phyloP scores from a whole-genome alignment of 92 coral and sea anemone genomes.

The Phenganax marumi region DNA sequence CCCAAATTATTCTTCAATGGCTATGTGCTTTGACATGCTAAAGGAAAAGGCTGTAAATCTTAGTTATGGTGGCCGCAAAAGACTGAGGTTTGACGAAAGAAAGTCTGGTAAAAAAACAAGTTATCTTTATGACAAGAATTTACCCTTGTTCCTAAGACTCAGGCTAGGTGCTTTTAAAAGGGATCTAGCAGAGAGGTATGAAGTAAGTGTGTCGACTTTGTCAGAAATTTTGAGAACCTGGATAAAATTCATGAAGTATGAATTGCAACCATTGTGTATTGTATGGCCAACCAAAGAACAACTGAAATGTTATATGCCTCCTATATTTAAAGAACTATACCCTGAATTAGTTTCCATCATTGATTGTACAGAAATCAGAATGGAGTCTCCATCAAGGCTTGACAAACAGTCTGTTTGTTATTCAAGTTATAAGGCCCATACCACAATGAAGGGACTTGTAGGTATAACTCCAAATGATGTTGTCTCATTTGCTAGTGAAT shows the following conservation, averaged over 20 bases:
- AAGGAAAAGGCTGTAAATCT: conserved; percentile 29
- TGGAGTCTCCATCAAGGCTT: conserved; percentile 43
- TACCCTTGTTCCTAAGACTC: conserved; percentile 23
- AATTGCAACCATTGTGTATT: conserved; percentile 25
- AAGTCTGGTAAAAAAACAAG: not conserved
- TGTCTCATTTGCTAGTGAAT: conserved; percentile 32
- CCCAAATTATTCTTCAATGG: no score
- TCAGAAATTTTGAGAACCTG: conserved; percentile 33
- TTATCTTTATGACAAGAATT: conserved; percentile 24
- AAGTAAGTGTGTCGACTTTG: conserved; percentile 8
- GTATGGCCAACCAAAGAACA: conserved; percentile 20
- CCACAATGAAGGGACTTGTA: conserved; percentile 37
- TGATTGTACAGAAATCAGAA: conserved; percentile 42
- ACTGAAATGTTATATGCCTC: conserved; percentile 13
- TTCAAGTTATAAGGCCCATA: conserved; percentile 28
- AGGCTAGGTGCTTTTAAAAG: not conserved
- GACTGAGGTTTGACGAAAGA: not conserved
- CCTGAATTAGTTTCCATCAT: conserved; percentile 28
- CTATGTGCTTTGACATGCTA: no score
- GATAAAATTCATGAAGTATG: conserved; percentile 23
- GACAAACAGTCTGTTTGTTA: conserved; percentile 39
- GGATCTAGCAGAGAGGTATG: conserved; percentile 16
- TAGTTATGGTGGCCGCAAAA: conserved; percentile 22
- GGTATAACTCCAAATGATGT: conserved; percentile 46
- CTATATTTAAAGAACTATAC: conserved; percentile 11